Percentiles rank a stretch among this genome's conserved stretches.
phyloP scores from a whole-genome alignment of 2,113 vertebrate species.

The Sapayoa aenigma region DNA sequence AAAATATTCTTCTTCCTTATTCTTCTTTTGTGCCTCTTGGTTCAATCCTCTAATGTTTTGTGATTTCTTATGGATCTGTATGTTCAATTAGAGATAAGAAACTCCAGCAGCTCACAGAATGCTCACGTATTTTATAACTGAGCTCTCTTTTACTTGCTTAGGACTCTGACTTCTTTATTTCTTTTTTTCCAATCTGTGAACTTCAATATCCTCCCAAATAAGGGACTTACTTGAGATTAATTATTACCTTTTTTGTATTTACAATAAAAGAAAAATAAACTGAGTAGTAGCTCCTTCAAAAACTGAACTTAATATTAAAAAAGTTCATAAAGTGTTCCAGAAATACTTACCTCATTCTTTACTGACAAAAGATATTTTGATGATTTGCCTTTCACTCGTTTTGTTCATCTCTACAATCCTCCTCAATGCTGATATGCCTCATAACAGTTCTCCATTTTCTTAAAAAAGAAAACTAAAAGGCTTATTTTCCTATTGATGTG shows the following conservation, averaged over 20 bases:
- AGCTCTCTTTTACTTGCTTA: neutral
- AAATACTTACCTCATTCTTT: neutral
- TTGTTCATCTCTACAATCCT: neutral
- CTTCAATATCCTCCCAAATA: neutral
- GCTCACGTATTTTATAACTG: neutral
- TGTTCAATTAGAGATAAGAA: neutral
- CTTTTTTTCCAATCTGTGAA: neutral
- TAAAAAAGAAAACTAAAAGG: neutral
- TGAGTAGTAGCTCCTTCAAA: neutral
- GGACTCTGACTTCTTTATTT: neutral
- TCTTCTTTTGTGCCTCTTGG: neutral
- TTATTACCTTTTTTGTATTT: neutral
- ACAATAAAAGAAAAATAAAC: neutral
- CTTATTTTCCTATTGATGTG: neutral
- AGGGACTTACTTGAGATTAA: neutral
- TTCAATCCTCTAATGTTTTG: neutral
- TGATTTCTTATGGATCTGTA: neutral
- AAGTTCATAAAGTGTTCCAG: neutral
- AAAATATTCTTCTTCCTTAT: neutral
- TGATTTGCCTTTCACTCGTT: neutral
- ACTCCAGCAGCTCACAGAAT: neutral
- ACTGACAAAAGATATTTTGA: neutral
- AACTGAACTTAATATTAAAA: neutral
- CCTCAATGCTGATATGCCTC: neutral
- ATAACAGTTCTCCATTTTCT: neutral